Base-by-base conservation (phyloP, 2,888 invertebrate species). In the Nymphalis polychloros region DNA sequence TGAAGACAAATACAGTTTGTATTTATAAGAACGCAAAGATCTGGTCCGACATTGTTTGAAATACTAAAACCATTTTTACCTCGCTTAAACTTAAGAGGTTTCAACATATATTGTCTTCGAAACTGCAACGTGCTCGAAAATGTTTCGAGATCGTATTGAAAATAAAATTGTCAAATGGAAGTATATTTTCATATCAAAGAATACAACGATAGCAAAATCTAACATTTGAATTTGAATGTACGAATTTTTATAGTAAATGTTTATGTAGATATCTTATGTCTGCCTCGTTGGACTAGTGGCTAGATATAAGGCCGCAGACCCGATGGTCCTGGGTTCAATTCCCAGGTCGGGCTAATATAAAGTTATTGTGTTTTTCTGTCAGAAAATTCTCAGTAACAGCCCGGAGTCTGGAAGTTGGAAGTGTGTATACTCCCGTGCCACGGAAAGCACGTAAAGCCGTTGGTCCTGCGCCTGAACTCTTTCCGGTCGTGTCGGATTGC, bases 71-170 rank as follows among this genome's bases (percentile, higher is more conserved):
- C 41, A 41, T 55, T 55, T 17, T 55, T 55, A 31, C 53, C 27
- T 31, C 17, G 27, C 53, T 55, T 55, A 55, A 55, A 31, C 31
- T 31, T 17, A 17, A 31, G 27, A 55, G 27, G 31, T 31, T 55
- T 55, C 53, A 55, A 27, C 53, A 31, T 31, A 31, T 55, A 55
- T 31, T 55, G 59, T 61, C 53, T 61, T 48, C 48, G 20, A 47
- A 66, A 60, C 60, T 66, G 50, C 27, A 64, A 50, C 35, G 35
- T 31, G 50, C 60, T 66, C 35, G 27, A 61, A 61, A 60, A 61
- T 66, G 31, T 67, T 35, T 62, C 47, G 66, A 61, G 47, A 41
- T 55, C 31, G 35, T 67, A 57, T 67, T 31, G 48, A 17, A 55
- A 62, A 60, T 66, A 60, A 48, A 66, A 48, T 31, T 61, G 46